Base-by-base conservation (phyloP, 2,113 vertebrate genomes). In the Tichodroma muraria region DNA sequence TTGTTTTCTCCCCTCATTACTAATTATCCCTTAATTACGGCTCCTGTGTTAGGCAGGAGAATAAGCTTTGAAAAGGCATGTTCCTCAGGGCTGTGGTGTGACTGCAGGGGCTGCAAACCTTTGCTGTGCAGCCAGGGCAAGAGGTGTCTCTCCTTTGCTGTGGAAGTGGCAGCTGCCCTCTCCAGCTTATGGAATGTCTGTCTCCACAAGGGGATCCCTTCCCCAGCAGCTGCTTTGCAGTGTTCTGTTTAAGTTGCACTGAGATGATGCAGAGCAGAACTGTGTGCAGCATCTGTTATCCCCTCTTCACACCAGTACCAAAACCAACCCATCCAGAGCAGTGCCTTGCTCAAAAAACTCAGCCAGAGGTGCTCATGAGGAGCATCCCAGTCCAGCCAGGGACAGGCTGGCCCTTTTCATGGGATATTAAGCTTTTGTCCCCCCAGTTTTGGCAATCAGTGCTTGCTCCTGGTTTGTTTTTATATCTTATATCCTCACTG, bases 401-500 rank as follows among this genome's bases (percentile, higher is more conserved):
- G 28, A 6, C 57, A 79, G 49, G 33, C 52, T 47, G 14, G 14
- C 40, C 16, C 18, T 45, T 85, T 50, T 9, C 27, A 13, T 33
- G 38, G 15, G 4, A 2, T 33, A 0, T 42, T 50, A 14, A 42
- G 10, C 8, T 93, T 52, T 30, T 37, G 2, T 27, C 7, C 15
- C 42, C 9, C 5, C 11, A 13, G 0, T 64, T 85, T 24, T 72
- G 37, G 10, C 30, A 38, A 3, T 47, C 2, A 2, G 3, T 3
- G 3, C 42, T 91, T 45, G 38, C 12, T 93, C 25, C n/a, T 53
- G 33, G 4, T 85, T 71, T 71, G 14, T 11, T 75, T 90, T 60
- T 37, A 4, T 11, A 13, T 30, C 17, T 56, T 23, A 1, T 2
- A 2, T 27, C 0, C 15, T 45, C 8, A 2, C 11, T 68, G 21